phyloP scores from a whole-genome alignment of 2,113 vertebrate genomes.

The Ptychochromis oligacanthus region DNA sequence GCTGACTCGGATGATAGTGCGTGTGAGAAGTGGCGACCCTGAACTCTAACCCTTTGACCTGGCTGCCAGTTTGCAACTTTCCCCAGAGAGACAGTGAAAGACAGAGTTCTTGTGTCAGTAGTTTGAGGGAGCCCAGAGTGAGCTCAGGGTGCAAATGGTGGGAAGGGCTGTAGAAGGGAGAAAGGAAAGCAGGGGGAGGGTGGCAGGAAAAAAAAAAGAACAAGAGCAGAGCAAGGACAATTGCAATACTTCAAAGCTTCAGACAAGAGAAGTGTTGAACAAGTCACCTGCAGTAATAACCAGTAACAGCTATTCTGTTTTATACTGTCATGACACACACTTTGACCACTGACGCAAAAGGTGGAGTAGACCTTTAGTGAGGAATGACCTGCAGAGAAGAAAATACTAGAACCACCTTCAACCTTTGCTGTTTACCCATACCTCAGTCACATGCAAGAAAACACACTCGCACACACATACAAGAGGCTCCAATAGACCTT shows the following conservation, averaged over 20 bases:
- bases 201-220: not conserved
- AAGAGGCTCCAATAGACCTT: slow-evolving; percentile 52
- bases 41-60: slow-evolving; percentile 63
- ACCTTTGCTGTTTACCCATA: slow-evolving; percentile 62
- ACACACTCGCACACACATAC: slow-evolving; percentile 12
- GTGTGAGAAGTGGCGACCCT: slow-evolving; percentile 57
- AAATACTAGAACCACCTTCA: slow-evolving; percentile 54
- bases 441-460: slow-evolving; percentile 37
- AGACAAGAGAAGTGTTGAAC: slow-evolving; percentile 43
- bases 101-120: slow-evolving; percentile 62
- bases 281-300: slow-evolving; percentile 52
- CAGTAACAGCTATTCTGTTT: slow-evolving; percentile 9
- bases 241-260: slow-evolving; percentile 59
- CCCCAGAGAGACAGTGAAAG: slow-evolving; percentile 44
- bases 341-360: slow-evolving; percentile 19
- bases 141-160: slow-evolving; percentile 39
- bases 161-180: not conserved
- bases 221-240: slow-evolving; percentile 42
- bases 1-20: slow-evolving; percentile 54
- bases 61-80: slow-evolving; percentile 51
- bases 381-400: slow-evolving; percentile 59
- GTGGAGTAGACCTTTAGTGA: slow-evolving; percentile 41
- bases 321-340: not conserved
- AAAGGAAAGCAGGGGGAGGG: not conserved
- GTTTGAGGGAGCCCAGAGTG: slow-evolving; percentile 36